These are phyloP conservation scores for Agrochola litura DNA, from an alignment of 2,888 invertebrate genomes.

Conservation along the genomic window DNA sequence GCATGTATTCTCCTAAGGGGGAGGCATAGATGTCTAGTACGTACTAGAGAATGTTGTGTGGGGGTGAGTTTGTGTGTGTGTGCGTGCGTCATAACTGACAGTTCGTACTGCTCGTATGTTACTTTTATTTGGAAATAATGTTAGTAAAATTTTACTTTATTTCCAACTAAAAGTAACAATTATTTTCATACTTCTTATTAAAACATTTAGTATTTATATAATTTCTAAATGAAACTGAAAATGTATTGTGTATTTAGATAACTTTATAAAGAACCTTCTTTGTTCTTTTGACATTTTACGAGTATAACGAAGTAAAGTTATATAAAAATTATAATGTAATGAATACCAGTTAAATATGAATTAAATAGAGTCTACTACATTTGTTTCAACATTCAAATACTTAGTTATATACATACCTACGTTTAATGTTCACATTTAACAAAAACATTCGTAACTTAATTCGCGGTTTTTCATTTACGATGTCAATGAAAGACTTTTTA, in stretches of 20 bases:
- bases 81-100: too few species aligned
- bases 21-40: background rate
- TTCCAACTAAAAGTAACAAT: background rate
- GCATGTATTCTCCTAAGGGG: background rate
- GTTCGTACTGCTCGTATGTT: background rate
- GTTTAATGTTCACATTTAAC: constrained; percentile 1
- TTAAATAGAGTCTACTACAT: background rate
- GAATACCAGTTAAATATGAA: background rate
- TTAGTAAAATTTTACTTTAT: background rate
- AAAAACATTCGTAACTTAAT: background rate
- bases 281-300: background rate
- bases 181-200: background rate
- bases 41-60: too few species aligned
- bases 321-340: background rate
- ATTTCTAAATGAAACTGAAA: background rate
- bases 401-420: background rate
- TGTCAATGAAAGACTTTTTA: background rate
- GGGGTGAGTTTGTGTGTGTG: too few species aligned
- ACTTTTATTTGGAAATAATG: background rate
- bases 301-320: background rate
- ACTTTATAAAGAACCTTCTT: background rate
- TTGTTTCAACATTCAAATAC: constrained; percentile 2
- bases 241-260: background rate
- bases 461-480: background rate
- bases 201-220: background rate